Conservation (phyloP, 2,113 vertebrate genomes). For the Stomatorhinus ivindoensis region DNA sequence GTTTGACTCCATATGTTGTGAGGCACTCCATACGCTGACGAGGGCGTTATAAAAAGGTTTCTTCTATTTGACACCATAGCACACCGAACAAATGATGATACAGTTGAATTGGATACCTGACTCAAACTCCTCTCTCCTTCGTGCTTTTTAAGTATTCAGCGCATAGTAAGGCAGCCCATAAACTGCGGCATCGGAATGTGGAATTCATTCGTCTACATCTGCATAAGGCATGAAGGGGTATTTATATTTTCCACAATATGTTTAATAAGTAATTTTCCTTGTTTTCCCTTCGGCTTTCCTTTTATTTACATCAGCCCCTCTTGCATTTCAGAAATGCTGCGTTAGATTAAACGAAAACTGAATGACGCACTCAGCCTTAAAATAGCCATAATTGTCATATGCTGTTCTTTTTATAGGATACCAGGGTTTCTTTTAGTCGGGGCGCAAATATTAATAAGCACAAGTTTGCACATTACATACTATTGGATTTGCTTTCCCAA, state of each 20-base stretch:
- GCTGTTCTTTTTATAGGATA: not conserved
- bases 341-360: not conserved
- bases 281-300: not conserved
- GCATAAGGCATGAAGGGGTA: not conserved
- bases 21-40: not conserved
- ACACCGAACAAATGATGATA: constrained; percentile 31
- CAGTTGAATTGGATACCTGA: constrained; percentile 26
- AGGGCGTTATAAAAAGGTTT: constrained; percentile 21
- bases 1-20: not conserved
- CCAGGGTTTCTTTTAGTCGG: not conserved
- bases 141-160: not conserved
- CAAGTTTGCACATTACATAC: not conserved
- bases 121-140: constrained; percentile 7
- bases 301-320: not conserved
- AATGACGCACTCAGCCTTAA: not conserved
- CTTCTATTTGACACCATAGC: constrained; percentile 18
- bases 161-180: not conserved
- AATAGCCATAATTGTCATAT: not conserved
- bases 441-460: not conserved
- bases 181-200: not conserved
- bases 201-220: not conserved
- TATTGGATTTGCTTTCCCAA: not conserved
- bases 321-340: not conserved
- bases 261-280: not conserved
- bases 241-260: not conserved